phyloP scores from a whole-genome alignment of 2,113 vertebrate genomes.

The Hemibagrus wyckioides region DNA sequence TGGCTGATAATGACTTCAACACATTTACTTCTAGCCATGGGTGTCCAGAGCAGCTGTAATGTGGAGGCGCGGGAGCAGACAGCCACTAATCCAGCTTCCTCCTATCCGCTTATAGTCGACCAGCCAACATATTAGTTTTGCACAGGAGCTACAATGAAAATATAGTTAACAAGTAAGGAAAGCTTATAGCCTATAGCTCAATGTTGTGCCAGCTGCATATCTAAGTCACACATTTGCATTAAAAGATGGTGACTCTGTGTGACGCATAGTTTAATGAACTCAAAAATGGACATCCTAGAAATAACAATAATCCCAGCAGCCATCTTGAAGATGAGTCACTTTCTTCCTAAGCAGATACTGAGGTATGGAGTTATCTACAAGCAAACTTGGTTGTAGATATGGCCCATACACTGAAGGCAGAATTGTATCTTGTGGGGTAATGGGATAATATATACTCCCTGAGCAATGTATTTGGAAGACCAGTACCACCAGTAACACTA shows the following conservation, averaged over 20 bases:
- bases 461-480: too few species aligned
- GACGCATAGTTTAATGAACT: background rate
- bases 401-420: background rate
- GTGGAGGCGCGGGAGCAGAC: background rate
- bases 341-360: too few species aligned
- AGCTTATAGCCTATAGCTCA: background rate
- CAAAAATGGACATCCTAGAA: too few species aligned
- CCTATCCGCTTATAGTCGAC: background rate
- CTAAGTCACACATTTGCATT: background rate
- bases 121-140: background rate
- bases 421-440: too few species aligned
- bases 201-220: background rate
- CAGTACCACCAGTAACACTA: too few species aligned
- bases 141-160: background rate
- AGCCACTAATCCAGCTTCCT: background rate
- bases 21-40: constrained; percentile 60
- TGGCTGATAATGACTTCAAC: constrained; percentile 77
- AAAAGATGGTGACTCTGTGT: too few species aligned
- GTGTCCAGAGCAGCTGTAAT: constrained; percentile 41
- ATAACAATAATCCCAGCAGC: too few species aligned
- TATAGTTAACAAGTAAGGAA: background rate
- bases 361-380: background rate
- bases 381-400: background rate
- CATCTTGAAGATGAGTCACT: too few species aligned
- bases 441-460: too few species aligned